Conservation (phyloP, 2,113 vertebrate genomes). For the Cathartes aura region DNA sequence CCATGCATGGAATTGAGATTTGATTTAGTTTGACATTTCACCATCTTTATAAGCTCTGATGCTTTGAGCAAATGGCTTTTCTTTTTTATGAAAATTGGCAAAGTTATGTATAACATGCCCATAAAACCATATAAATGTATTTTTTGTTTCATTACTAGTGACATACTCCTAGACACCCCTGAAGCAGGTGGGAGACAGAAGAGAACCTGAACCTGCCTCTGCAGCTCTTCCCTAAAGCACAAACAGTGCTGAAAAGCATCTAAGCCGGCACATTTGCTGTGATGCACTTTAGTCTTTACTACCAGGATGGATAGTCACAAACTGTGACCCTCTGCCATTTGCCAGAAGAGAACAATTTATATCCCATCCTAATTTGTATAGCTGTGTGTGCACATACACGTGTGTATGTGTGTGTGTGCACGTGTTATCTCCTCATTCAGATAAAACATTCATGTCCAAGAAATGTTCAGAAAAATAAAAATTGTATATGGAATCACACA, state of each 20-base stretch:
- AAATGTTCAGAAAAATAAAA: neutral
- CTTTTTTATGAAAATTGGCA: neutral
- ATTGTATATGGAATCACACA: neutral
- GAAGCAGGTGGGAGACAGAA: neutral
- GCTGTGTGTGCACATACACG: too few relatives aligned
- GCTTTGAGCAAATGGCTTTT: neutral
- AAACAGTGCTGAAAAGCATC: neutral
- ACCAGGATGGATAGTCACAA: neutral
- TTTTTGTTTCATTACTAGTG: neutral
- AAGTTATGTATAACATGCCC: neutral
- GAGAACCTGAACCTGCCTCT: neutral
- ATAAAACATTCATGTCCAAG: neutral
- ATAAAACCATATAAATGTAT: neutral
- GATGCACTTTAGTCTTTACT: neutral
- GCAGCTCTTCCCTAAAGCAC: neutral
- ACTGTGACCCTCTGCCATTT: neutral
- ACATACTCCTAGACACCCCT: neutral
- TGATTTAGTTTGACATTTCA: neutral
- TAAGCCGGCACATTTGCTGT: neutral
- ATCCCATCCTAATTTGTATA: neutral
- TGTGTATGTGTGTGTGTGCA: fast-evolving
- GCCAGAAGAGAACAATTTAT: neutral
- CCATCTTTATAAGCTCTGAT: neutral
- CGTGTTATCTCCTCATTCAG: neutral
- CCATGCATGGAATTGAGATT: neutral